Evolutionary conservation across 2,113 vertebrate genomes (phyloP), one percentile per base, ranked within the genome.

Genomic region (Gulo gulo): DNA sequence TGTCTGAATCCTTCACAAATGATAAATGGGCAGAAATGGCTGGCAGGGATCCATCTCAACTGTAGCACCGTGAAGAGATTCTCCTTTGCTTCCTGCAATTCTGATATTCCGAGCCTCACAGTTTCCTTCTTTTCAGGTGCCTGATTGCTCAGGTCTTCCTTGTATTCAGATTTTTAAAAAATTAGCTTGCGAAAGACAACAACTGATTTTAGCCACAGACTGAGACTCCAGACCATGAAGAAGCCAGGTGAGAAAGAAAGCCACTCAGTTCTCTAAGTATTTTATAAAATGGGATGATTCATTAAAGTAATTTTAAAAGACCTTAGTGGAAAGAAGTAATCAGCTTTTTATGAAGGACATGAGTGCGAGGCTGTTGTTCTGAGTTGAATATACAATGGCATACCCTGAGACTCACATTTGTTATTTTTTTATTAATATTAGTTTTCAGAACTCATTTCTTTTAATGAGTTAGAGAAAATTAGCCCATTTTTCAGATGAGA

Each of bases 221-320:
- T 13, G 23, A 89, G 85, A 59, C 45, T 78, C 14, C 15, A 26
- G 34, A 59, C 52, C 12, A 20, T 42, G 20, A 90, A 73, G 42
- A 83, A 80, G 18, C n/a, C 55, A 71, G 42, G 36, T 36, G 59
- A 79, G n/a, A 65, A 93, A 7, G 29, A 39, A 81, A 83, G 57
- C 12, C 2, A 74, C 36, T 90, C 34, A 29, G 0, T 81, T 36
- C 86, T 15, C 31, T 8, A 36, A 36, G 20, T 71, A 42, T 65
- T 79, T 86, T 78, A 59, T 36, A 18, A 59, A 89, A 76, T 61
- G n/a, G 20, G 14, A 26, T 71, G 23, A 78, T 74, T 47, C 6
- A 39, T 76, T 63, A 36, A 85, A n/a, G 4, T 80, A 42, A 12
- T 57, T 95, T 59, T 9, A n/a, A 94, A 95, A 82, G 29, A 92